A percentile compares a stretch with the other conserved stretches of the same genome.
Conservation (phyloP, 2,888 invertebrate genomes). For the Nasonia oneida region DNA sequence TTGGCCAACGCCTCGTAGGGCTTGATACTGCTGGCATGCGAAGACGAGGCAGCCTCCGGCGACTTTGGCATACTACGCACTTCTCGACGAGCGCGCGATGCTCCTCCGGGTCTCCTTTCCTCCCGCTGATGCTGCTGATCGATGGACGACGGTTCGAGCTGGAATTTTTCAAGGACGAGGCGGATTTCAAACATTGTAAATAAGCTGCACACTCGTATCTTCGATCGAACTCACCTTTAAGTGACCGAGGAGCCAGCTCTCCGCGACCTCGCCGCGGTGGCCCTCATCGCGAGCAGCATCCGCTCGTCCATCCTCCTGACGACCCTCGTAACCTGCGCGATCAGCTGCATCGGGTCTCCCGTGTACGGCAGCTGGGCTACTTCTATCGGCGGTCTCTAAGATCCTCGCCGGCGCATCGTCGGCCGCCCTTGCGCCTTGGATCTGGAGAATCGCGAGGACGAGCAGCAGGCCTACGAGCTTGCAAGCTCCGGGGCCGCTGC, state of each 20-base stretch:
- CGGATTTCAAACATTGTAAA: too few relatives aligned
- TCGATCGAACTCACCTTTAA: conserved; percentile 37
- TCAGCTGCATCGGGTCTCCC: not conserved
- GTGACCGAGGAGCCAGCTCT: conserved; percentile 47
- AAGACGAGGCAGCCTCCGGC: not conserved
- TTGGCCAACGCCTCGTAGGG: not conserved
- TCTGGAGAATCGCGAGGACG: conserved; percentile 18
- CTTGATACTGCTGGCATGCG: conserved; percentile 11
- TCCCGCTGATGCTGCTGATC: not conserved
- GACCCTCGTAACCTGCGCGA: not conserved
- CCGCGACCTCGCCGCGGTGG: not conserved
- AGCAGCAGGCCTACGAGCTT: conserved; percentile 10
- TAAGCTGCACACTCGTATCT: too few relatives aligned
- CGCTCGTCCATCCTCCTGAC: conserved; percentile 10
- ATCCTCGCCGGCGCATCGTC: not conserved
- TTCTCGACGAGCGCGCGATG: conserved; percentile 29
- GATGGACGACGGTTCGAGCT: not conserved
- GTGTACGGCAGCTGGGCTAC: not conserved
- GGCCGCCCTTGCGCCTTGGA: conserved; percentile 7
- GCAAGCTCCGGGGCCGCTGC: conserved; percentile 3
- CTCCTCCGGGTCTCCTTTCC: not conserved
- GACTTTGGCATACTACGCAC: conserved; percentile 55
- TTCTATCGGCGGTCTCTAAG: not conserved
- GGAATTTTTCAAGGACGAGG: too few relatives aligned
- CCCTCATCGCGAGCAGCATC: conserved; percentile 13